Evolutionary conservation across 2,797 vertebrate species (phyloP).

Genomic region (Platalea minor): DNA sequence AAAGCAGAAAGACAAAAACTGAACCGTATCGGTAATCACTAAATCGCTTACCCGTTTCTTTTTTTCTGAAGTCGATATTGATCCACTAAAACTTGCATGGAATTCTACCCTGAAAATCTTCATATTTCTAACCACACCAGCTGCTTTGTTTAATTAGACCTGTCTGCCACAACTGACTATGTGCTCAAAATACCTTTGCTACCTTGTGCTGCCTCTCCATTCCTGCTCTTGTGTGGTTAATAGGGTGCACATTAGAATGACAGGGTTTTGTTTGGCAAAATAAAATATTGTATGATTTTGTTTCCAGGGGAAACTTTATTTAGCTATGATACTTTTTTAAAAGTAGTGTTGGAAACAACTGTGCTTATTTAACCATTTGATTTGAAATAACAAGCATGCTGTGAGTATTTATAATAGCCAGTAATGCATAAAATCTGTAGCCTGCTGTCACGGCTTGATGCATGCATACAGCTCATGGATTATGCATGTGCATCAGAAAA

Average conservation of each 20-base stretch:
- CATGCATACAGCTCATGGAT: constrained; percentile 1
- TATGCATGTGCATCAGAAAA: background rate
- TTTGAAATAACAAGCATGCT: constrained; percentile 32
- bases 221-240: constrained; percentile 9
- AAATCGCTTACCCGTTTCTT: constrained; percentile 74
- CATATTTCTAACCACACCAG: background rate
- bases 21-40: constrained; percentile 99
- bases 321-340: background rate
- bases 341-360: background rate
- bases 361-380: background rate
- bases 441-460: background rate
- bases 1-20: constrained; percentile 88
- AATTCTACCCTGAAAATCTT: background rate
- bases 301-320: background rate
- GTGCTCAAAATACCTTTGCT: background rate
- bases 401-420: background rate
- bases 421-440: constrained; percentile 19
- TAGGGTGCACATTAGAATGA: background rate
- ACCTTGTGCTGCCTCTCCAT: background rate
- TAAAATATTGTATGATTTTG: background rate
- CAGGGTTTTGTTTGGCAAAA: background rate
- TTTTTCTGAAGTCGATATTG: constrained; percentile 53
- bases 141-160: background rate
- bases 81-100: constrained; percentile 68
- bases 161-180: background rate